These are phyloP conservation scores for Acromyrmex echinatior DNA, from an alignment of 1,140 invertebrate genomes.

Conservation along the genomic window DNA sequence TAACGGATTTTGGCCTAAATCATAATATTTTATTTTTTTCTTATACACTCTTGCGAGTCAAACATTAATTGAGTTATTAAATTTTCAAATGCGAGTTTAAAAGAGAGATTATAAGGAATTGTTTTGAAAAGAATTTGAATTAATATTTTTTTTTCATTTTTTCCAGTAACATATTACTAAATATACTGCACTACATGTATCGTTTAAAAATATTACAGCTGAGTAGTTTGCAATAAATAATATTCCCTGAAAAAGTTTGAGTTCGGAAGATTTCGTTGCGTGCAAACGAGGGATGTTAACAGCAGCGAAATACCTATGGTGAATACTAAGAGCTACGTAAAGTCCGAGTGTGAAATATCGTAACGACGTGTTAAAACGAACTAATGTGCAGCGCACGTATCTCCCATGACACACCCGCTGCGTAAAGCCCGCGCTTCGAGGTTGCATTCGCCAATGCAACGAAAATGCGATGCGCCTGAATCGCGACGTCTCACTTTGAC, in stretches of 20 bases:
- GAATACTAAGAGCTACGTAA: slow-evolving; percentile 56
- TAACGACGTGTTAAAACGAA: slow-evolving; percentile 82
- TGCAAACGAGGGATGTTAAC: slow-evolving; percentile 36
- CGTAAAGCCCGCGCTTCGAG: slow-evolving; percentile 13
- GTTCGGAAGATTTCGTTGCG: not conserved
- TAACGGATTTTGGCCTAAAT: too few species aligned
- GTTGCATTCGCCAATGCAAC: not conserved
- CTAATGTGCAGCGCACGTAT: slow-evolving; percentile 71
- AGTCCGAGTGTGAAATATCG: slow-evolving; percentile 80
- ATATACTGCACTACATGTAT: not conserved
- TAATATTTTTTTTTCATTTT: not conserved
- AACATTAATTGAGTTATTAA: not conserved
- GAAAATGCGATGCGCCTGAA: not conserved
- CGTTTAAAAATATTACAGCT: not conserved
- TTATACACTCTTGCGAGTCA: not conserved
- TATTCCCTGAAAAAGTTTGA: not conserved
- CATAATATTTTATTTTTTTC: too few species aligned
- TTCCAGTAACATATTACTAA: not conserved
- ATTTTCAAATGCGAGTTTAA: not conserved
- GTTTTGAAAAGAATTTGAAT: not conserved
- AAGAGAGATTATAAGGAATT: not conserved
- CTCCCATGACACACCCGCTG: slow-evolving; percentile 38
- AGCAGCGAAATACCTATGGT: slow-evolving; percentile 42
- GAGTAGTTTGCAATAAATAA: slow-evolving; percentile 19
- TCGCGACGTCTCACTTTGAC: not conserved